A percentile compares a stretch with the other conserved stretches of the same genome.
phyloP scores from a whole-genome alignment of 2,113 vertebrate genomes.

The Oceanodroma tethys region DNA sequence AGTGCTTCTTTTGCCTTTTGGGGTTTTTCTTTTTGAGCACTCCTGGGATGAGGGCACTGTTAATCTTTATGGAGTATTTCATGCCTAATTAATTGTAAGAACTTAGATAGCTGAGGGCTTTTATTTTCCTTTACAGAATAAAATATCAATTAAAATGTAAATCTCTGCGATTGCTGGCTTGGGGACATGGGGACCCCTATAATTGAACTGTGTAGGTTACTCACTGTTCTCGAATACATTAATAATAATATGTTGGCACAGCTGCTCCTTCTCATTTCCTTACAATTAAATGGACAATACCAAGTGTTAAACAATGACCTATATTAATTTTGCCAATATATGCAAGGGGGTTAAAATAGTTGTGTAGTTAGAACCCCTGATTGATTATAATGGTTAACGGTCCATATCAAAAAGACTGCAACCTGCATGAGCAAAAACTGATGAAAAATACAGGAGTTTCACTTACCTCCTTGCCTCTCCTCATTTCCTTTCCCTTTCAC shows the following conservation, averaged over 20 bases:
- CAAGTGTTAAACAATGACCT: background rate
- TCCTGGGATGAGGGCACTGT: background rate
- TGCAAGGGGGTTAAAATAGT: background rate
- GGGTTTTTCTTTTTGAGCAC: background rate
- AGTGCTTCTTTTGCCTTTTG: background rate
- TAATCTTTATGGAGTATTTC: conserved; percentile 10
- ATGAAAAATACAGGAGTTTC: background rate
- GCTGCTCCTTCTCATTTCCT: background rate
- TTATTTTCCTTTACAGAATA: conserved; percentile 27
- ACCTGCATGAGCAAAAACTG: background rate
- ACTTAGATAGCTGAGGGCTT: conserved; percentile 5
- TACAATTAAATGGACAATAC: background rate
- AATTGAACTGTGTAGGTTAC: background rate
- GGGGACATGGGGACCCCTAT: background rate
- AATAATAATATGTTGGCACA: background rate
- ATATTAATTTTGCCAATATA: background rate
- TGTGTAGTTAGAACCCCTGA: background rate
- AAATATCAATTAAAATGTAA: conserved; percentile 39
- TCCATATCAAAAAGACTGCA: background rate
- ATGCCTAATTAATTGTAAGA: conserved; percentile 15
- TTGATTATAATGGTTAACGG: background rate
- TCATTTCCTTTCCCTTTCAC: background rate
- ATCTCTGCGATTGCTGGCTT: background rate
- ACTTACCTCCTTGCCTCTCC: background rate
- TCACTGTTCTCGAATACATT: background rate